These are phyloP conservation scores for Cariama cristata DNA, from an alignment of 2,113 vertebrate species.

Conservation along the genomic window DNA sequence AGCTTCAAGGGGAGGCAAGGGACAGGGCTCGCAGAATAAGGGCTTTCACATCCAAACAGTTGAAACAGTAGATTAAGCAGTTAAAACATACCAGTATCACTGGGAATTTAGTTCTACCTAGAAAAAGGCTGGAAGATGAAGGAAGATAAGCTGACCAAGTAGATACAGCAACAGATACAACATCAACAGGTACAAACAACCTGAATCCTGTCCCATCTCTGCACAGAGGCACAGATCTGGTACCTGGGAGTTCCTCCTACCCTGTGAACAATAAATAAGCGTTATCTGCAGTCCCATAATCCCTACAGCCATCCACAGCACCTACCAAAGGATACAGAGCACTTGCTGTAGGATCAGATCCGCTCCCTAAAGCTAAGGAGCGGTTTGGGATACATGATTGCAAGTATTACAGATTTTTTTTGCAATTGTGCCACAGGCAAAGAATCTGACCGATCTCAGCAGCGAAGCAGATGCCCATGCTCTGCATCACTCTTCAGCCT, in stretches of 20 bases:
- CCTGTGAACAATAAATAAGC: background rate
- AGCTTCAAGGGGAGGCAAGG: background rate
- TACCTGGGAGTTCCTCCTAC: background rate
- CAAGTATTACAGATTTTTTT: background rate
- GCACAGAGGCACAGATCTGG: background rate
- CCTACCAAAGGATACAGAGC: too few relatives aligned
- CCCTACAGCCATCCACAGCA: background rate
- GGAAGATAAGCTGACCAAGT: background rate
- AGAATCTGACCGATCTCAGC: rapidly evolving
- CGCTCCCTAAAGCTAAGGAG: background rate
- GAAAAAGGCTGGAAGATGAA: background rate
- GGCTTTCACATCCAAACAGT: background rate
- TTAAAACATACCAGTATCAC: background rate
- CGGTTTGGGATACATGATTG: rapidly evolving
- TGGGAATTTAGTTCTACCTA: background rate
- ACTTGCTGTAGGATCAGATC: background rate
- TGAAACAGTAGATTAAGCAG: background rate
- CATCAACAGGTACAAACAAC: background rate
- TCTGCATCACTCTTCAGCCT: background rate
- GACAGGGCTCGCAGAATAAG: background rate
- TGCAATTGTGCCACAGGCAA: background rate
- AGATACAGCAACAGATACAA: background rate
- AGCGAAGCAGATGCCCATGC: rapidly evolving
- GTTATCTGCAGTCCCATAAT: rapidly evolving
- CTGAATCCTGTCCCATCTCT: background rate